These are phyloP conservation scores for Gopherus flavomarginatus DNA, from an alignment of 2,113 vertebrate genomes.

Conservation along the genomic window DNA sequence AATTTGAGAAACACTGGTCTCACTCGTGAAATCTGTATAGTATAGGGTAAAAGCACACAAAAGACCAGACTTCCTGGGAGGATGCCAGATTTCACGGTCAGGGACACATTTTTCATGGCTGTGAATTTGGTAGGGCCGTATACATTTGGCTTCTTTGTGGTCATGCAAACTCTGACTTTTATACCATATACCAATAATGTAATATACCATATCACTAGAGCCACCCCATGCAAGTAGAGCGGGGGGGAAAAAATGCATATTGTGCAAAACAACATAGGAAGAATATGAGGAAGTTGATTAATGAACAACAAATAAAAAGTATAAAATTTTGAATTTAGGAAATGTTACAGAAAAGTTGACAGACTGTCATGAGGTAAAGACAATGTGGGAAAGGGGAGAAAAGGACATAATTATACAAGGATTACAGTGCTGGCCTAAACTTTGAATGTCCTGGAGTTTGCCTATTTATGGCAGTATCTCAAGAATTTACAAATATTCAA, in stretches of 20 bases:
- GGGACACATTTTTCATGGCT: too few species aligned
- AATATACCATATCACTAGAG: background rate
- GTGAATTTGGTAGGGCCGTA: too few species aligned
- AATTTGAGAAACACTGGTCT: too few species aligned
- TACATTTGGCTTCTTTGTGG: too few species aligned
- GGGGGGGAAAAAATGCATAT: background rate
- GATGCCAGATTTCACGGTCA: too few species aligned
- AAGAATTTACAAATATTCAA: background rate
- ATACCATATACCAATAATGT: background rate
- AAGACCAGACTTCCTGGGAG: too few species aligned
- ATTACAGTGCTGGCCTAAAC: background rate
- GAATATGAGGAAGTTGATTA: background rate
- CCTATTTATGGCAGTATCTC: background rate
- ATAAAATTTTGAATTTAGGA: background rate
- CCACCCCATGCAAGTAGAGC: fast-evolving
- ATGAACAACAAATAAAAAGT: background rate
- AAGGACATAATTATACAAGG: background rate
- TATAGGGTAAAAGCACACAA: too few species aligned
- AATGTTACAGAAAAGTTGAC: background rate
- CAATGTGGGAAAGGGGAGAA: background rate
- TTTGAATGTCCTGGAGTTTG: background rate
- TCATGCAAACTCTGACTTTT: background rate
- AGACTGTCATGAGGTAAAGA: background rate
- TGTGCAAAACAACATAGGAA: background rate
- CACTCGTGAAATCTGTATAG: too few species aligned